Conservation (phyloP, 2,797 vertebrate species). For the Clarias fuscus region DNA sequence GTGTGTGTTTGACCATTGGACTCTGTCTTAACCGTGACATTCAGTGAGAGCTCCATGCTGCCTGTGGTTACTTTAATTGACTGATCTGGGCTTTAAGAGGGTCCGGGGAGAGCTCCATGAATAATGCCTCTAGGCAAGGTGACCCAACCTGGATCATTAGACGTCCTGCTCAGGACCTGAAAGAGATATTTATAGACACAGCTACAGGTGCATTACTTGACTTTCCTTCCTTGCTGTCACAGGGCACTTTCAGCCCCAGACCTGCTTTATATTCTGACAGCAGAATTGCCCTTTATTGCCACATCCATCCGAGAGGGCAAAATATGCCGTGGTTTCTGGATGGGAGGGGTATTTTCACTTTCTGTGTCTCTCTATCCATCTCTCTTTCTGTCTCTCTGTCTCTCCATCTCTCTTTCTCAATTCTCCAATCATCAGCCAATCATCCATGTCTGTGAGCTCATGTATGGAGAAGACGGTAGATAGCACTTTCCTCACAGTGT, state of each 20-base stretch:
- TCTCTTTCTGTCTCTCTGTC: background rate
- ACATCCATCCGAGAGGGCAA: conserved; percentile 1
- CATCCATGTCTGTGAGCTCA: background rate
- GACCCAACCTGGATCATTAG: conserved; percentile 57
- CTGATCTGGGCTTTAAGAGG: conserved; percentile 53
- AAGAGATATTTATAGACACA: conserved; percentile 59
- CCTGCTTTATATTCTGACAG: conserved; percentile 30
- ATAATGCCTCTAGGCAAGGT: conserved; percentile 61
- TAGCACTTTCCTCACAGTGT: background rate
- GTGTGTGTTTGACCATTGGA: conserved; percentile 31
- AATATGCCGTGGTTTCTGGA: background rate
- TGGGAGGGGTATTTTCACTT: too few relatives aligned
- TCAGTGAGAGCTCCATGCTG: conserved; percentile 29
- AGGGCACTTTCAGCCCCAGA: conserved; percentile 20
- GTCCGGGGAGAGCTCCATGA: conserved; percentile 51
- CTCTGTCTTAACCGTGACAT: conserved; percentile 44
- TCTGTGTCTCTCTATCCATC: background rate
- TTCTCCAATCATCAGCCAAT: too few relatives aligned
- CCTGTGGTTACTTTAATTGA: conserved; percentile 50
- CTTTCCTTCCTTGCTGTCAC: conserved; percentile 35
- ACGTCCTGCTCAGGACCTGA: conserved; percentile 51
- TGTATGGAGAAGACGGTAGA: background rate
- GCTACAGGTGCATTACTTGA: conserved; percentile 48
- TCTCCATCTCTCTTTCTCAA: background rate
- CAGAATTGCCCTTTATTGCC: conserved; percentile 1